A percentile compares a stretch with the other conserved stretches of the same genome.
These are phyloP conservation scores for Pollenia labialis DNA, from an alignment of 2,888 invertebrate species.

Conservation along the genomic window DNA sequence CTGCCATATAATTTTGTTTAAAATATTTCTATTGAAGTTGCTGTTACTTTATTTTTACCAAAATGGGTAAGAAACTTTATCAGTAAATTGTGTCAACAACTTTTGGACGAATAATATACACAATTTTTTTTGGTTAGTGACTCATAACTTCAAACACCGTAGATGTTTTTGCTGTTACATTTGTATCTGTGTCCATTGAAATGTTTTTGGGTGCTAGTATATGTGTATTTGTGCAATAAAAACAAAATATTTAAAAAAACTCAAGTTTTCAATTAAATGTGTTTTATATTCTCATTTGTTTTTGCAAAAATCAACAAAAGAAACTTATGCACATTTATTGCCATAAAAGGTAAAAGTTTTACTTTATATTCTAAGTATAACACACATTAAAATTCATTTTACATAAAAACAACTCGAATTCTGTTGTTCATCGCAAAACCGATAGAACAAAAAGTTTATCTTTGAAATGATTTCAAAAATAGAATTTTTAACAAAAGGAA, in stretches of 20 bases:
- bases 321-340: conserved; percentile 16
- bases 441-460: background rate
- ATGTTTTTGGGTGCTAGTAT: background rate
- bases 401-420: background rate
- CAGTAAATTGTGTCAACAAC: conserved; percentile 69
- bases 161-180: background rate
- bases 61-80: conserved; percentile 59
- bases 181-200: background rate
- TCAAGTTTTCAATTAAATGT: conserved; percentile 2
- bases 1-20: conserved; percentile 17
- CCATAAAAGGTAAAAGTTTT: conserved; percentile 54
- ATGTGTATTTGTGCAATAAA: conserved; percentile 26
- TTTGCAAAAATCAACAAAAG: conserved; percentile 40
- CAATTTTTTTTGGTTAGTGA: conserved; percentile 63
- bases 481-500: background rate
- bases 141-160: conserved; percentile 67
- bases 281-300: background rate
- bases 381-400: conserved; percentile 8
- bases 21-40: conserved; percentile 6
- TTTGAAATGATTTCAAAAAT: background rate
- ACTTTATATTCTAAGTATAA: background rate
- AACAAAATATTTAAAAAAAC: conserved; percentile 20
- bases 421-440: background rate
- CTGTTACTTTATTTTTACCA: conserved; percentile 25
- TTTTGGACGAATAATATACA: conserved; percentile 35